phyloP scores from a whole-genome alignment of 2,888 invertebrate genomes.

The Dynastes grantii region DNA sequence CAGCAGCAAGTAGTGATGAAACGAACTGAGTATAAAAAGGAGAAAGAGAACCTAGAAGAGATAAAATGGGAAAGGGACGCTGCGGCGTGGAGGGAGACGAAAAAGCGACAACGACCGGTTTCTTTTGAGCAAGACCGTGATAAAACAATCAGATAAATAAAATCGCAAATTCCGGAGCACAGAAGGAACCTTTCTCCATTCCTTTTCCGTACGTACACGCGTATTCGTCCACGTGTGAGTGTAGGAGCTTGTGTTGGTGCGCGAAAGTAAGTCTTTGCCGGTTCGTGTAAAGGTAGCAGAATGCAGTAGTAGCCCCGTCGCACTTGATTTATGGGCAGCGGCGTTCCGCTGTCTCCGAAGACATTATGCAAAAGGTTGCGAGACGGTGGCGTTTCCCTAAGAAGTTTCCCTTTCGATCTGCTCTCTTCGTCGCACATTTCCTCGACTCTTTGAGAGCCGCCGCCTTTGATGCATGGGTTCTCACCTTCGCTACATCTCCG shows the following conservation, averaged over 20 bases:
- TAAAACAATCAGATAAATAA: conserved; percentile 54
- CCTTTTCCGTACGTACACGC: background rate
- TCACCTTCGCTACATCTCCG: conserved; percentile 38
- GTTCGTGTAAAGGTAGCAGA: conserved; percentile 41
- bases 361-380: conserved; percentile 71
- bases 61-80: conserved; percentile 35
- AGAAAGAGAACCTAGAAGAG: conserved; percentile 1
- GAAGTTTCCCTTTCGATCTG: conserved; percentile 16
- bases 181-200: conserved; percentile 17
- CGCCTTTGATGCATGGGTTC: conserved; percentile 39
- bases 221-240: too few relatives aligned
- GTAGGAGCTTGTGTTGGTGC: background rate
- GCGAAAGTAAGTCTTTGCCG: conserved; percentile 31
- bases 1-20: conserved; percentile 1
- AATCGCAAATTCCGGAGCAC: conserved; percentile 51
- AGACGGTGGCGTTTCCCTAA: conserved; percentile 63
- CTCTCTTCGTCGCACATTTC: conserved; percentile 28
- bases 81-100: too few relatives aligned
- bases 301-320: conserved; percentile 39
- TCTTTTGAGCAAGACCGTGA: conserved; percentile 50
- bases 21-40: background rate
- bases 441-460: conserved; percentile 14
- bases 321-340: conserved; percentile 69
- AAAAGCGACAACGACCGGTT: conserved; percentile 47
- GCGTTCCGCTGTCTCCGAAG: conserved; percentile 69